Evolutionary conservation across 2,888 invertebrate genomes (phyloP).

Genomic region (Cylindroiulus punctatus): DNA sequence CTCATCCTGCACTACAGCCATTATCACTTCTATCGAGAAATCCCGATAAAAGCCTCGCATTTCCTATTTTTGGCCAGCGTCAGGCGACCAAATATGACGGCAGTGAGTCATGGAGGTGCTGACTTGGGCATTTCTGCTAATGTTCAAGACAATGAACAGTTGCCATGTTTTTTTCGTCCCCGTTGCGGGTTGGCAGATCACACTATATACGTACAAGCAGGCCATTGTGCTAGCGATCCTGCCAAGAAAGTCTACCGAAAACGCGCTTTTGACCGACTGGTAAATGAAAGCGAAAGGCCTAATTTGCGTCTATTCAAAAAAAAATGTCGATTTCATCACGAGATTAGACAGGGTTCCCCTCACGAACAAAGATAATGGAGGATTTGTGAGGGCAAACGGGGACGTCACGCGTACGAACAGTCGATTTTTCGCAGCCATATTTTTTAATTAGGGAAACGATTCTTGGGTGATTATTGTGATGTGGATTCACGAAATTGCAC

Average conservation of each 20-base stretch:
- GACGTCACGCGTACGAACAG: background rate
- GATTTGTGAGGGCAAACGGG: background rate
- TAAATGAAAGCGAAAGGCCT: background rate
- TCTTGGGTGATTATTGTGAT: background rate
- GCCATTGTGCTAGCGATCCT: background rate
- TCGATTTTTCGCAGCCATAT: conserved; percentile 15
- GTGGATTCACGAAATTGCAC: background rate
- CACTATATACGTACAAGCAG: background rate
- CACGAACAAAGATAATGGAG: conserved; percentile 3
- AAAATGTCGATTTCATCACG: background rate
- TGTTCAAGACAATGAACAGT: conserved; percentile 27
- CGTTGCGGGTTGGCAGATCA: background rate
- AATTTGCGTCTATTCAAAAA: background rate
- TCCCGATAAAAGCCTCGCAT: conserved; percentile 31
- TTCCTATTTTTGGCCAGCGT: conserved; percentile 3
- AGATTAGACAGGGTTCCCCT: conserved; percentile 10
- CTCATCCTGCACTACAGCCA: background rate
- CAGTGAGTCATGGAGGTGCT: conserved; percentile 24
- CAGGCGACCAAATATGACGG: background rate
- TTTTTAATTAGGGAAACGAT: background rate
- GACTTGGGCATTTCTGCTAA: conserved; percentile 26
- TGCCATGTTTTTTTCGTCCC: background rate
- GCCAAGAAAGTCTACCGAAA: no score
- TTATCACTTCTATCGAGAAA: background rate
- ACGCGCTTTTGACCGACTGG: background rate